Evolutionary conservation across 2,113 vertebrate genomes (phyloP).

Genomic region (Rutilus rutilus): DNA sequence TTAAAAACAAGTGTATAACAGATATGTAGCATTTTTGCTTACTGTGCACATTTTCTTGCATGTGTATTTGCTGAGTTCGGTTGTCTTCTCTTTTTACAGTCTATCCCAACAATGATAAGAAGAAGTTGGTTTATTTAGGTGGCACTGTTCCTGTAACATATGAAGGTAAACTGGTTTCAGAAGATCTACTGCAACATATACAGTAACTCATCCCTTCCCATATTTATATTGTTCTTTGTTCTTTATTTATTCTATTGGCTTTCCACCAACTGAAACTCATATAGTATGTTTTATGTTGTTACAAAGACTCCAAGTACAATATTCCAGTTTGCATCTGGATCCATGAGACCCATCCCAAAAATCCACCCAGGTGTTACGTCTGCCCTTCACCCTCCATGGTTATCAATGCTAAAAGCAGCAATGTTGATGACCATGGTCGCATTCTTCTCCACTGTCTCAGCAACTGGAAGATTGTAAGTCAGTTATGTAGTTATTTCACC

Average conservation of each 20-base stretch:
- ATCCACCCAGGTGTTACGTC: constrained; percentile 72
- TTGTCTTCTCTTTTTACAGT: constrained; percentile 55
- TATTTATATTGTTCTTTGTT: neutral
- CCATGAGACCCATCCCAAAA: constrained; percentile 72
- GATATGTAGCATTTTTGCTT: neutral
- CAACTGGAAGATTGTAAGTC: constrained; percentile 72
- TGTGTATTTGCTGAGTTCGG: neutral
- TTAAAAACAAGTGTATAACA: neutral
- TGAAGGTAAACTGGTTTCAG: constrained; percentile 65
- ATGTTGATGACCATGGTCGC: constrained; percentile 66
- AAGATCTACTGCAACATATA: neutral
- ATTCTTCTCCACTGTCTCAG: constrained; percentile 63
- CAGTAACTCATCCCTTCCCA: neutral
- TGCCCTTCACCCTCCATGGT: constrained; percentile 70
- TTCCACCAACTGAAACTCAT: neutral
- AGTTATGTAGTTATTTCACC: neutral
- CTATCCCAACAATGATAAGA: constrained; percentile 71
- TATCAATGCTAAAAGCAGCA: constrained; percentile 71
- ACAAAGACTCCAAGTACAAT: constrained; percentile 70
- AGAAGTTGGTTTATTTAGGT: constrained; percentile 69
- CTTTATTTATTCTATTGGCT: too few species aligned
- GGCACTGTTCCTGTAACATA: constrained; percentile 74
- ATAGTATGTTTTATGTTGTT: neutral
- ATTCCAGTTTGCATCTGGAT: constrained; percentile 79
- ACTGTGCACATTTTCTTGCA: neutral